A percentile compares a stretch with the other conserved stretches of the same genome.
Conservation (phyloP, 2,888 invertebrate species). For the Hetaerina titia region DNA sequence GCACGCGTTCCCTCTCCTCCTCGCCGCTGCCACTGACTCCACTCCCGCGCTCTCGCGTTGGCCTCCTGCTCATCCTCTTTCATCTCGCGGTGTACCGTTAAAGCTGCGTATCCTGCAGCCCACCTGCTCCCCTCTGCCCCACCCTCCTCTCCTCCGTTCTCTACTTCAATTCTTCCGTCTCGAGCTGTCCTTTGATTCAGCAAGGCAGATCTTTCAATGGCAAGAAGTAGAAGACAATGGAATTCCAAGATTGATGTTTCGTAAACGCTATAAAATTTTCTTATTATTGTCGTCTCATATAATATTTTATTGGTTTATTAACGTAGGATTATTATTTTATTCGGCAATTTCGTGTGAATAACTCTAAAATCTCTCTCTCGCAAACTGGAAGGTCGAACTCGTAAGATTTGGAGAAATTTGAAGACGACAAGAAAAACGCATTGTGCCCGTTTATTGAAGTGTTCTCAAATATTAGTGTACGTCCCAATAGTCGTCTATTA, state of each 20-base stretch:
- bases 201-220: not conserved
- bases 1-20: not conserved
- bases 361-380: not conserved
- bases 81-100: slow-evolving; percentile 47
- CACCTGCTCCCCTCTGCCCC: slow-evolving; percentile 23
- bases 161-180: not conserved
- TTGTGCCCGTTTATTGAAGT: not conserved
- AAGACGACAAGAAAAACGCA: not conserved
- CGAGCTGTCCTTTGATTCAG: not conserved
- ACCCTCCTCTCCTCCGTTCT: not conserved
- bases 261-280: not conserved
- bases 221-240: not conserved
- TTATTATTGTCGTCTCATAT: not conserved
- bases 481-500: not conserved
- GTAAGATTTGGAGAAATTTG: not conserved
- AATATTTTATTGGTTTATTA: not conserved
- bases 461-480: not conserved
- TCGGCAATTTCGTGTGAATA: not conserved
- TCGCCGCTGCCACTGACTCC: too few species aligned
- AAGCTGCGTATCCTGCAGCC: slow-evolving; percentile 13
- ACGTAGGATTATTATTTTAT: not conserved
- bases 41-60: too few species aligned
- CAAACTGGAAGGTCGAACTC: not conserved
- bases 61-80: not conserved
- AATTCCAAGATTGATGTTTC: not conserved